Percentiles rank a stretch among this genome's conserved stretches.
Evolutionary conservation across 2,888 invertebrate species (phyloP).

Genomic region (Netelia melanura): DNA sequence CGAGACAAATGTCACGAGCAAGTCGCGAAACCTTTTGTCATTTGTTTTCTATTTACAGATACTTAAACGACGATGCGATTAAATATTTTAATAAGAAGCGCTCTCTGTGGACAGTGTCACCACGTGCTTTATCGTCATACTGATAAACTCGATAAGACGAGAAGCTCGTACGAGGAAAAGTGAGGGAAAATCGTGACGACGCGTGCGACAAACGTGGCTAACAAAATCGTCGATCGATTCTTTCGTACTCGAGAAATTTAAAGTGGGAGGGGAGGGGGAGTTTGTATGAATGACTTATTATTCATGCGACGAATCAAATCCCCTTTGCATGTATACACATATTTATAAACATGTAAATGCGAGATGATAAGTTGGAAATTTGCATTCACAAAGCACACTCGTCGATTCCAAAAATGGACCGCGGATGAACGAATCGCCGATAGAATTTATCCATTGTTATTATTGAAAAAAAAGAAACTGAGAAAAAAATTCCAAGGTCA

Average conservation of each 20-base stretch:
- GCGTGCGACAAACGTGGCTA: not conserved
- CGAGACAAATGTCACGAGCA: not conserved
- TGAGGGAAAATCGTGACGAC: slow-evolving; percentile 6
- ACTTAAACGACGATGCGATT: not conserved
- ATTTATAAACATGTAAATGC: not conserved
- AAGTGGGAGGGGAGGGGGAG: not conserved
- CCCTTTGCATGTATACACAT: not conserved
- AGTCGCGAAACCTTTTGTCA: not conserved
- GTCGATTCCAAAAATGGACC: slow-evolving; percentile 28
- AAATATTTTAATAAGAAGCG: slow-evolving; percentile 9
- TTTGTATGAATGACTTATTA: slow-evolving; percentile 26
- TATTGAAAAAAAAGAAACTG: slow-evolving; percentile 9
- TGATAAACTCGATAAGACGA: slow-evolving; percentile 23
- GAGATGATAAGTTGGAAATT: no score
- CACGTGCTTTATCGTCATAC: not conserved
- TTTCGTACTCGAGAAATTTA: not conserved
- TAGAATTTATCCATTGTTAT: slow-evolving; percentile 21
- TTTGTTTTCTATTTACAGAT: not conserved
- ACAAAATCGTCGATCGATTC: not conserved
- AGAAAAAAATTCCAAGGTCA: slow-evolving; percentile 49
- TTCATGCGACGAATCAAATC: not conserved
- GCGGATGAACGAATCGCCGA: not conserved
- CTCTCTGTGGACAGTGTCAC: not conserved
- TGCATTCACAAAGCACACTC: not conserved
- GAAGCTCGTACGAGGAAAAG: not conserved